A percentile compares a stretch with the other conserved stretches of the same genome.
Evolutionary conservation across 1,140 invertebrate genomes (phyloP).

Genomic region (Drosophila athabasca): DNA sequence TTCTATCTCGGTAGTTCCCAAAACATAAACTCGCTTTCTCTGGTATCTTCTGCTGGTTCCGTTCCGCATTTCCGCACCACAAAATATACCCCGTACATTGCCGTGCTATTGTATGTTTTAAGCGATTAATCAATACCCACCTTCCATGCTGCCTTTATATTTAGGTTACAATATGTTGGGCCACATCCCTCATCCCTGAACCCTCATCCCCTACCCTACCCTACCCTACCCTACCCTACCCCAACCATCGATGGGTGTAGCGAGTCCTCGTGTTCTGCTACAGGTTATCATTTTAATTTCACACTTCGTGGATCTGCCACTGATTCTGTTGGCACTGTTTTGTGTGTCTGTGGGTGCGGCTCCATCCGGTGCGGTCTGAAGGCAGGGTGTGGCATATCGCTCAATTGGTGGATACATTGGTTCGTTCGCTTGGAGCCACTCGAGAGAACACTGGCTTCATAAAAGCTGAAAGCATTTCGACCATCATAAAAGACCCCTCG

Average conservation of each 20-base stretch:
- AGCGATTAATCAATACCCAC: slow-evolving; percentile 58
- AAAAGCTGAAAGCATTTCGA: slow-evolving; percentile 39
- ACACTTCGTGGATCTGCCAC: slow-evolving; percentile 43
- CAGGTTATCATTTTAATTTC: slow-evolving; percentile 62
- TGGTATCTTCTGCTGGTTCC: background rate
- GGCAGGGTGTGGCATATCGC: slow-evolving; percentile 41
- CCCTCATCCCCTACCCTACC: background rate
- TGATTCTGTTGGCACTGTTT: slow-evolving; percentile 20
- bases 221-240: background rate
- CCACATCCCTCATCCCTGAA: background rate
- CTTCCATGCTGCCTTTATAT: slow-evolving; percentile 47
- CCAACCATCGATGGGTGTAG: slow-evolving; percentile 8
- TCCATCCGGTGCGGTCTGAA: slow-evolving; percentile 12
- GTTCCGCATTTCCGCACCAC: slow-evolving; percentile 11
- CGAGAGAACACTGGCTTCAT: slow-evolving; percentile 44
- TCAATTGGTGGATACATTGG: slow-evolving; percentile 57
- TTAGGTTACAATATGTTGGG: slow-evolving; percentile 34
- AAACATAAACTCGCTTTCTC: no score
- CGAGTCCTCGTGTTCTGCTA: slow-evolving; percentile 30
- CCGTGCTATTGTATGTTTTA: slow-evolving; percentile 23
- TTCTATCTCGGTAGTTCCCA: no score
- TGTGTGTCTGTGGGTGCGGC: slow-evolving; percentile 13
- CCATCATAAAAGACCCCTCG: slow-evolving; percentile 34
- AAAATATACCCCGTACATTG: slow-evolving; percentile 10
- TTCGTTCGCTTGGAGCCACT: slow-evolving; percentile 54